Base-by-base conservation (phyloP, 2,888 invertebrate species). In the Dryococelus australis region DNA sequence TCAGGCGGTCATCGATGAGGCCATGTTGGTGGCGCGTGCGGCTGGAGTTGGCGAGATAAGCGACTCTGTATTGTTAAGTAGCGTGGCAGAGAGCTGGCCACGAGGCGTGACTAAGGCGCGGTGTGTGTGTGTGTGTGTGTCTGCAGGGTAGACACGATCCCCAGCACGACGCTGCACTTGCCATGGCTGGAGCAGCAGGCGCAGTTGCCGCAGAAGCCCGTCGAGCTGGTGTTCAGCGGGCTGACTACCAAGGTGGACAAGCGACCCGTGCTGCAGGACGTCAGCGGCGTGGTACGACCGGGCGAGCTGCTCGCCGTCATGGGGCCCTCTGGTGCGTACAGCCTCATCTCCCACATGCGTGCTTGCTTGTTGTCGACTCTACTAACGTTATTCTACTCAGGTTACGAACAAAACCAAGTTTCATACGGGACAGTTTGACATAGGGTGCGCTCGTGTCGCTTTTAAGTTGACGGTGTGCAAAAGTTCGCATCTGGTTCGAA, bases 281-380 rank as follows among this genome's bases (percentile, higher is more conserved):
- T 97, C 90, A 95, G 95, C 91, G 97, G 97, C 79, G 93, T 95
- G 90, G 96, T 96, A 90, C 94, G 95, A 90, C 96, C 96, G 27
- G 97, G 97, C 86, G 96, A 97, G 91, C 94, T 97, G 88, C 92
- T 97, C 90, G 97, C 97, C 89, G 95, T 97, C 88, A 96, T 97
- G 96, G 97, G 97, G 89, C 96, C 97, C 65, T 96, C 96, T 90
- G 97, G 96, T 94, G 91, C 91, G 91, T 90, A 16, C 84, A 20
- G 79, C 43, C 51, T 20, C 51, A 87, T 87, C 86, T 85, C 16
- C 85, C 43, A 86, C 87, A 8, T 51, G 26, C 86, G 9, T 28
- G n/a, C 53, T 27, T 53, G 78, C 79, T 8, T 43, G 43, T 26
- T 24, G 79, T 53, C 51, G 12, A 24, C 27, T 84, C 0, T 43